These are phyloP conservation scores for Macrochelys suwanniensis DNA, from an alignment of 2,797 vertebrate genomes.

Conservation along the genomic window DNA sequence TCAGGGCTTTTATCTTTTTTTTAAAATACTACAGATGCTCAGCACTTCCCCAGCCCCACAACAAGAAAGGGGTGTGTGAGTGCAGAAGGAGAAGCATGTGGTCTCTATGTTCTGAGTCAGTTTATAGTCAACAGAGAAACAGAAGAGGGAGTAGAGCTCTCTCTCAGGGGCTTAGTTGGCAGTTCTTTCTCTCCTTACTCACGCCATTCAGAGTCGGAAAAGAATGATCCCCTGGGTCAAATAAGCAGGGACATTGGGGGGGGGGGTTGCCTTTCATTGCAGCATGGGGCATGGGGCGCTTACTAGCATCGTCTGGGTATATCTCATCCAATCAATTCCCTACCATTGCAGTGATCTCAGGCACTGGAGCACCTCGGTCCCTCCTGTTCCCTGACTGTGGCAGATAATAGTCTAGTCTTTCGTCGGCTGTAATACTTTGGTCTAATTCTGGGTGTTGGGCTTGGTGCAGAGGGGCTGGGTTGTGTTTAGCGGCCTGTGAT, in stretches of 20 bases:
- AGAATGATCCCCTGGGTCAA: neutral
- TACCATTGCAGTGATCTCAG: too few species aligned
- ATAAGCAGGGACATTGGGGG: neutral
- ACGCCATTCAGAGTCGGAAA: neutral
- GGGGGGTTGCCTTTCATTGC: neutral
- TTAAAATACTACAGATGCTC: conserved; percentile 29
- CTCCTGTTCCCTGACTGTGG: too few species aligned
- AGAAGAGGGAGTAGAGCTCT: neutral
- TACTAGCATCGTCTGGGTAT: neutral
- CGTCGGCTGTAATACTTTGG: neutral
- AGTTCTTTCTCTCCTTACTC: neutral
- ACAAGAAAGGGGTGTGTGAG: neutral
- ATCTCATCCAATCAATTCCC: neutral
- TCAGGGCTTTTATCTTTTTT: conserved; percentile 16
- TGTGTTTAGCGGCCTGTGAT: neutral
- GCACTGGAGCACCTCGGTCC: too few species aligned
- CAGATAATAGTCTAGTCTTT: neutral
- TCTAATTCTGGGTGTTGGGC: neutral
- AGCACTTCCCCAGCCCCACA: neutral
- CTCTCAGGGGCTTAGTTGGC: neutral
- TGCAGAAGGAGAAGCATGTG: neutral
- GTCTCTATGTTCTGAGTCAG: conserved; percentile 9
- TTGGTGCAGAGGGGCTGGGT: neutral
- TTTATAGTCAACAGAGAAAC: neutral
- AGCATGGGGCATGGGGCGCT: neutral